These are phyloP conservation scores for Typhlichthys eigenmanni DNA, from an alignment of 2,797 vertebrate genomes.

Conservation along the genomic window DNA sequence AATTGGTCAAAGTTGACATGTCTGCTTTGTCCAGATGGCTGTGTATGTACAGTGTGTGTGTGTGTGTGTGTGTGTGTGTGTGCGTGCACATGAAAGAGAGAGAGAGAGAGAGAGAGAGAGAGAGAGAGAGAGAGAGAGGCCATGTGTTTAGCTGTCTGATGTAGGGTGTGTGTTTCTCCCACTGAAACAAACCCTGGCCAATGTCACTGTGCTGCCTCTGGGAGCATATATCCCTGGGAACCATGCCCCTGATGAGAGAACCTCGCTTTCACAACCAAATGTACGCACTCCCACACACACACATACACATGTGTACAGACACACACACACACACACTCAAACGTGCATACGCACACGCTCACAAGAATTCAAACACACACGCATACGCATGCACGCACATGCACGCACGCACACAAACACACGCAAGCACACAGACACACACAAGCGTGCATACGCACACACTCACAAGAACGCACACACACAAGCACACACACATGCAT, in stretches of 20 bases:
- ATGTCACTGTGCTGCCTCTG: slow-evolving; percentile 69
- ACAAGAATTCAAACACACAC: neutral
- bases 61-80: neutral
- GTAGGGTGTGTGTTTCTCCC: slow-evolving; percentile 61
- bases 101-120: slow-evolving; percentile 10
- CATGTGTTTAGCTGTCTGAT: slow-evolving; percentile 68
- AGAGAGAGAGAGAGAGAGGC: slow-evolving; percentile 35
- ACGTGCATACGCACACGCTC: slow-evolving; percentile 3
- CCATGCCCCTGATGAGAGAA: slow-evolving; percentile 54
- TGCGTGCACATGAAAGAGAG: slow-evolving; percentile 2
- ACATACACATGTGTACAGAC: slow-evolving; percentile 3
- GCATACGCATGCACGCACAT: neutral
- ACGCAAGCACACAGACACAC: too few species aligned
- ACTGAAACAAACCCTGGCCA: slow-evolving; percentile 72
- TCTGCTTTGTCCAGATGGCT: slow-evolving; percentile 58
- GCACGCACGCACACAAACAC: neutral
- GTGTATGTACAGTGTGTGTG: neutral
- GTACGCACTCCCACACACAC: neutral
- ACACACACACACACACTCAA: slow-evolving; percentile 5
- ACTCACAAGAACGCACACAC: too few species aligned
- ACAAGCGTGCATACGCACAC: too few species aligned
- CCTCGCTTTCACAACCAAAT: slow-evolving; percentile 21
- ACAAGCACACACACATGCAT: too few species aligned
- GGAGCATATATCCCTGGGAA: slow-evolving; percentile 75
- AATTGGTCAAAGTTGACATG: slow-evolving; percentile 60